Percentiles rank a stretch among this genome's conserved stretches.
phyloP scores from a whole-genome alignment of 1,140 invertebrate species.

The Sinella curviseta region DNA sequence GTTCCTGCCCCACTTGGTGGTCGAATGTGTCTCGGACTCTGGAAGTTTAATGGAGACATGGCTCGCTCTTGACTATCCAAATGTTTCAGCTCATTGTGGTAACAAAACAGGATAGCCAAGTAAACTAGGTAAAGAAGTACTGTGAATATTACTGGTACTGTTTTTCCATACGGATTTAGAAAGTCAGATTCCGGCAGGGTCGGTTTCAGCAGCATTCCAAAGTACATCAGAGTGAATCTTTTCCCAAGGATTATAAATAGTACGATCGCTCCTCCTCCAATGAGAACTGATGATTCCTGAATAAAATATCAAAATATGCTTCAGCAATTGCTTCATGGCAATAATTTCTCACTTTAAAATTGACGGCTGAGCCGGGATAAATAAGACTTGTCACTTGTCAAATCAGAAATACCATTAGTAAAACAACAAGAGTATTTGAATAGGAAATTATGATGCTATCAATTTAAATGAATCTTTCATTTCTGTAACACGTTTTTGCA shows the following conservation, averaged over 20 bases:
- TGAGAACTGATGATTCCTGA: slow-evolving; percentile 40
- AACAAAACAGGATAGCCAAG: slow-evolving; percentile 45
- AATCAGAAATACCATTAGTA: too few species aligned
- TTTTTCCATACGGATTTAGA: slow-evolving; percentile 39
- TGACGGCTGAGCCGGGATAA: too few species aligned
- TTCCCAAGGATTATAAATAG: slow-evolving; percentile 31
- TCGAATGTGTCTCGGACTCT: slow-evolving; percentile 39
- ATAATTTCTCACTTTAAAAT: too few species aligned
- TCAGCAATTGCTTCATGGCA: too few species aligned
- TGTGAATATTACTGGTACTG: slow-evolving; percentile 43
- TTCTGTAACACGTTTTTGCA: too few species aligned
- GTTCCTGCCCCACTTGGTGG: slow-evolving; percentile 26
- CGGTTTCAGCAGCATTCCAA: slow-evolving; percentile 25
- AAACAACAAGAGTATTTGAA: too few species aligned
- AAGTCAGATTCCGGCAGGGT: slow-evolving; percentile 40
- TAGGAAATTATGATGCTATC: too few species aligned
- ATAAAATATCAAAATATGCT: too few species aligned
- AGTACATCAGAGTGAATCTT: slow-evolving; percentile 41
- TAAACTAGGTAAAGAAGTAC: slow-evolving; percentile 44
- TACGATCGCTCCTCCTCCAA: slow-evolving; percentile 31
- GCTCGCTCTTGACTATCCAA: background rate
- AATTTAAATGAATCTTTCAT: too few species aligned
- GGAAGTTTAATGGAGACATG: slow-evolving; percentile 39
- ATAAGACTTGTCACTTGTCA: too few species aligned
- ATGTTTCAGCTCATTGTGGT: slow-evolving; percentile 46